Percentiles rank a stretch among this genome's conserved stretches.
Evolutionary conservation across 2,797 vertebrate genomes (phyloP).

Genomic region (Hoplostethus mediterraneus): DNA sequence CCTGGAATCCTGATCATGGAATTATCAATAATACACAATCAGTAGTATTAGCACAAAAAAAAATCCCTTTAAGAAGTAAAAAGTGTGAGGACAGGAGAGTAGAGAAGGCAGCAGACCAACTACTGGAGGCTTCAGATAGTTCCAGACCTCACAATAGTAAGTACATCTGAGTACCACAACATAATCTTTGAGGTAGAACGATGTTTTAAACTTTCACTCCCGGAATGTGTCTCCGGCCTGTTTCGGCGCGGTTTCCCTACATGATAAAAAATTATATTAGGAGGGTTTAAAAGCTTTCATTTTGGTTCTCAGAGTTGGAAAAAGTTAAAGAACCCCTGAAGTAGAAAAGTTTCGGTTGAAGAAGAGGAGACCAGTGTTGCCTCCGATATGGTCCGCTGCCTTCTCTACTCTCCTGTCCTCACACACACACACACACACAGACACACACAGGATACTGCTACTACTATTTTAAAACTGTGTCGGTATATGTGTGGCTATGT

Average conservation of each 20-base stretch:
- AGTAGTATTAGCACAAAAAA: too few species aligned
- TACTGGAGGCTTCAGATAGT: too few species aligned
- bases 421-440: conserved; percentile 31
- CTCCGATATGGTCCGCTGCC: conserved; percentile 72
- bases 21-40: too few species aligned
- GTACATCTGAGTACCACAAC: not conserved
- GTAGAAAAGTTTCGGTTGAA: conserved; percentile 66
- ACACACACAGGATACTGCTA: conserved; percentile 45
- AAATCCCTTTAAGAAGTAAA: too few species aligned
- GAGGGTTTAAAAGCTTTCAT: conserved; percentile 24
- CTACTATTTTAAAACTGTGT: conserved; percentile 31
- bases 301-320: conserved; percentile 36
- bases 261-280: conserved; percentile 15
- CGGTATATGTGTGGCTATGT: conserved; percentile 17
- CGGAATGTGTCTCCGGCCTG: not conserved
- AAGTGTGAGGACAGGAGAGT: too few species aligned
- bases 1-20: too few species aligned
- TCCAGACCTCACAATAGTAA: too few species aligned
- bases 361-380: conserved; percentile 55
- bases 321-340: conserved; percentile 63
- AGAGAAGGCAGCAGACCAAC: too few species aligned
- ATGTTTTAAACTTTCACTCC: conserved; percentile 7
- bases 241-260: conserved; percentile 3
- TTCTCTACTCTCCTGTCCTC: conserved; percentile 66
- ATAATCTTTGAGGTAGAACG: not conserved